A percentile compares a stretch with the other conserved stretches of the same genome.
Conservation (phyloP, 2,113 vertebrate genomes). For the Loxodonta africana region DNA sequence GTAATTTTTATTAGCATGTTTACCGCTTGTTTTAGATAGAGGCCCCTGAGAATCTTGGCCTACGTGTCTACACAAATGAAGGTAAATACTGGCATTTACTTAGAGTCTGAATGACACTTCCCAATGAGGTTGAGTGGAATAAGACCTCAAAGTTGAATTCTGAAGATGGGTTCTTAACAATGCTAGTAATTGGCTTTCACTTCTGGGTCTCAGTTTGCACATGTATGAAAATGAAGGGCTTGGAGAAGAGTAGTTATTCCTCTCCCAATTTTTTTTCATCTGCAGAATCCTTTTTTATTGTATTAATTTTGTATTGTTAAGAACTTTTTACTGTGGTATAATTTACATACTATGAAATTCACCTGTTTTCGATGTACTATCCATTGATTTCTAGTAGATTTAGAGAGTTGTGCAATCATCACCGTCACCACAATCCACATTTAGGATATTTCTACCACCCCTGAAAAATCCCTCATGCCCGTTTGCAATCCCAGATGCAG, state of each 20-base stretch:
- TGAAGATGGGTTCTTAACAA: not conserved
- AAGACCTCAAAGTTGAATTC: not conserved
- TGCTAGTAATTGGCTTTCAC: not conserved
- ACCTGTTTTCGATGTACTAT: not conserved
- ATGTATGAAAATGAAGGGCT: not conserved
- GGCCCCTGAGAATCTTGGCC: not conserved
- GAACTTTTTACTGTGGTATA: not conserved
- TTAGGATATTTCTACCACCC: not conserved
- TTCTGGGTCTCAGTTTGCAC: not conserved
- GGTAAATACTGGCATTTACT: not conserved
- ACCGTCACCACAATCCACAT: not conserved
- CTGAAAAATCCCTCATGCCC: not conserved
- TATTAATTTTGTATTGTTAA: not conserved
- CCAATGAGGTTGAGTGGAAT: not conserved
- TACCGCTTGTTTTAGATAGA: not conserved
- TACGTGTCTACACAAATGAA: not conserved
- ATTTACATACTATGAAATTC: not conserved
- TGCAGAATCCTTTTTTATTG: not conserved
- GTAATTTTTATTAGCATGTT: not conserved
- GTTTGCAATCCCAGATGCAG: not conserved
- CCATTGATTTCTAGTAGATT: not conserved
- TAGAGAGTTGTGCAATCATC: not conserved
- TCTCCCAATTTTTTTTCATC: not conserved
- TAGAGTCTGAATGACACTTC: not conserved
- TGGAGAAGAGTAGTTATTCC: not conserved